Base-by-base conservation (phyloP, 1,140 invertebrate genomes). In the Calephelis virginiensis region DNA sequence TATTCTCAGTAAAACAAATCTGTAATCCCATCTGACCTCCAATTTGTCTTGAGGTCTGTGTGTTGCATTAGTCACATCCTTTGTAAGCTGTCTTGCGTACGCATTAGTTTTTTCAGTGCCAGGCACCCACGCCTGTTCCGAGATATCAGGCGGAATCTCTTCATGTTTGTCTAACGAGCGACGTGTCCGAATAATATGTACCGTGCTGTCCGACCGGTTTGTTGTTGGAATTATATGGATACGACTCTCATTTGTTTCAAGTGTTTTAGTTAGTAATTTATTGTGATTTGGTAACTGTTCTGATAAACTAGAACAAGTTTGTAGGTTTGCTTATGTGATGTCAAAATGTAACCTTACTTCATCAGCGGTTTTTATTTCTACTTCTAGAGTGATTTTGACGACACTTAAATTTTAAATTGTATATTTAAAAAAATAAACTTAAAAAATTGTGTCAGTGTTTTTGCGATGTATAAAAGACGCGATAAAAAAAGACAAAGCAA, bases 151-250 rank as follows among this genome's bases (percentile, higher is more conserved):
- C 73, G 65, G 68, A 71, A 85, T 87, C 85, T 85, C 75, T 74
- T 79, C 76, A 69, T 89, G 86, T 89, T 89, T 84, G 84, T 91
- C 85, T 91, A 91, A 91, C 89, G 85, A 91, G 86, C 78, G 81
- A 88, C 85, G 85, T 89, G 85, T 84, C 82, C 82, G 83, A 89
- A 89, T 89, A 86, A 88, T 86, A 82, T 89, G 77, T 84, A 82
- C 78, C 81, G 81, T 86, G 84, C 87, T 83, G 84, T 86, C 80
- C 81, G 61, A 63, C 69, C 62, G 66, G 68, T 61, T 73, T 80
- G 38, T 28, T 6, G 72, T 68, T 77, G 37, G 70, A 63, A 50
- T 76, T 61, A 13, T 68, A 61, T 76, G 77, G 83, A 85, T 69
- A 73, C 0, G 59, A 28, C 43, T n/a, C 17, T 63, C 13, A 47